Conservation (phyloP, 2,797 vertebrate species). For the Enoplosus armatus region DNA sequence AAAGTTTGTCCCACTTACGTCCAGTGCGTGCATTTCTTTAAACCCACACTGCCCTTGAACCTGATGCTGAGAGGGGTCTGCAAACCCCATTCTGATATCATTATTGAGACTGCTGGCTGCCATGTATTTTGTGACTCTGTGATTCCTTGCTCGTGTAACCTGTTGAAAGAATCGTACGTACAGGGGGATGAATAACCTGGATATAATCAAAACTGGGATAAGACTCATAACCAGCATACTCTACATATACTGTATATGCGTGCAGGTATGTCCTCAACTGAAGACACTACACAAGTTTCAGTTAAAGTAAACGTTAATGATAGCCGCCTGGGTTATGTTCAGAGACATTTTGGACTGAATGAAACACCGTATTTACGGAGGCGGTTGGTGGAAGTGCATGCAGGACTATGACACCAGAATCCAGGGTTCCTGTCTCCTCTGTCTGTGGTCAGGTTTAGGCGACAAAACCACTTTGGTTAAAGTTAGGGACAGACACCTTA, state of each 20-base stretch:
- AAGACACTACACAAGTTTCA: too few species aligned
- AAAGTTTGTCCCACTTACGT: background rate
- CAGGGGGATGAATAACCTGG: background rate
- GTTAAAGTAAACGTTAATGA: too few species aligned
- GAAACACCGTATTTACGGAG: too few species aligned
- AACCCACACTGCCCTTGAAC: background rate
- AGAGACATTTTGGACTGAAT: too few species aligned
- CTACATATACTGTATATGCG: background rate
- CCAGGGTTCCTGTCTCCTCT: too few species aligned
- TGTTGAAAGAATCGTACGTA: background rate
- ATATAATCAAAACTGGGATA: background rate
- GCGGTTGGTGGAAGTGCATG: too few species aligned
- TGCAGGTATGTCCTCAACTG: background rate
- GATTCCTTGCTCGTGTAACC: background rate
- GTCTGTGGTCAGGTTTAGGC: too few species aligned
- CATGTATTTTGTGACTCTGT: background rate
- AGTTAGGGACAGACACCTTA: too few species aligned
- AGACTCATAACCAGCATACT: background rate
- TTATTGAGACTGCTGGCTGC: background rate
- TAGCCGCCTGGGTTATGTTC: too few species aligned
- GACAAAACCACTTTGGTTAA: too few species aligned
- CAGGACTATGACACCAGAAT: too few species aligned
- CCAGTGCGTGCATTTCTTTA: background rate
- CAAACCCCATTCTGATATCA: background rate
- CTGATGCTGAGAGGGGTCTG: background rate